phyloP scores from a whole-genome alignment of 1,140 invertebrate species.

The Achroia grisella region DNA sequence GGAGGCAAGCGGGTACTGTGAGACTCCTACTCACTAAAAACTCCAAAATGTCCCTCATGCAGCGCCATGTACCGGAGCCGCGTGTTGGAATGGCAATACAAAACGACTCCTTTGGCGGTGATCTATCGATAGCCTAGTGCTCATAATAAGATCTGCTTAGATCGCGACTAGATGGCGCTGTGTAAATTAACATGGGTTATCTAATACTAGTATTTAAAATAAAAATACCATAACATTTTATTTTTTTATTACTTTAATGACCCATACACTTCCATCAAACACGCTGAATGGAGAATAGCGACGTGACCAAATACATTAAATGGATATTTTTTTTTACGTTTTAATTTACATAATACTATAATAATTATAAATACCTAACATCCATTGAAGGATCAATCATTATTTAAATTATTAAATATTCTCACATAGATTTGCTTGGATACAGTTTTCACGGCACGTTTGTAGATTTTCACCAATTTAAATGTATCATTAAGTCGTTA shows the following conservation, averaged over 20 bases:
- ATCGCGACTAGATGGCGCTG: too few species aligned
- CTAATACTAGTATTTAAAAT: constrained; percentile 13
- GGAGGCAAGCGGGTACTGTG: too few species aligned
- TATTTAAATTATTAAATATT: constrained; percentile 67
- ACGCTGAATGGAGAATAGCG: constrained; percentile 58
- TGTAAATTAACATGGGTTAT: not conserved
- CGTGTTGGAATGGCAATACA: too few species aligned
- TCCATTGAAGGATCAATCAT: constrained; percentile 40
- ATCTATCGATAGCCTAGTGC: too few species aligned
- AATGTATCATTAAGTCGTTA: too few species aligned
- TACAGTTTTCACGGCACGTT: too few species aligned
- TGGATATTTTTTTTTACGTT: constrained; percentile 32
- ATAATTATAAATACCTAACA: constrained; percentile 47
- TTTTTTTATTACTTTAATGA: constrained; percentile 59
- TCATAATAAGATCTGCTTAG: too few species aligned
- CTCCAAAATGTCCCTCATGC: too few species aligned
- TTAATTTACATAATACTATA: constrained; percentile 49
- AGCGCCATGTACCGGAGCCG: too few species aligned
- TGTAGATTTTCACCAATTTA: too few species aligned
- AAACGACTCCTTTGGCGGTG: too few species aligned
- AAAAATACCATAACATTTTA: constrained; percentile 18
- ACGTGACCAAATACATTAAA: constrained; percentile 58
- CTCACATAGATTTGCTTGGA: not conserved
- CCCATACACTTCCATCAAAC: constrained; percentile 60
- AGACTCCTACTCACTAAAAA: too few species aligned